These are phyloP conservation scores for Macrophya alboannulata DNA, from an alignment of 2,888 invertebrate genomes.

Conservation along the genomic window DNA sequence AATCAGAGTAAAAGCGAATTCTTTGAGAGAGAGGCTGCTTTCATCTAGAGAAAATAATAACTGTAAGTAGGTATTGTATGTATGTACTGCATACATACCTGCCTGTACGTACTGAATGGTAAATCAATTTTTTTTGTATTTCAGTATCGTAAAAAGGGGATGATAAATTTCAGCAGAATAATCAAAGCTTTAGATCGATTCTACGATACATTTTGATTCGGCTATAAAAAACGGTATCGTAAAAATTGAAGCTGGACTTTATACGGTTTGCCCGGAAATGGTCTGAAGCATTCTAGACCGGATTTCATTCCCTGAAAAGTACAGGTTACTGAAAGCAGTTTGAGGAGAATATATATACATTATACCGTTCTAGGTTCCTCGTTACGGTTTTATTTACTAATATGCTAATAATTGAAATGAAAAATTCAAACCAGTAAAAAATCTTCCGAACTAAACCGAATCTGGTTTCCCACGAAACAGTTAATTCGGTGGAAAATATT, in stretches of 20 bases:
- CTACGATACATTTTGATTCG: conserved; percentile 36
- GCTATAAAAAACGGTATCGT: conserved; percentile 33
- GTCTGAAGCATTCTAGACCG: background rate
- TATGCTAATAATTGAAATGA: background rate
- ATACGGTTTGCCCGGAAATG: background rate
- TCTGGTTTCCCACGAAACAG: conserved; percentile 8
- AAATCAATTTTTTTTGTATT: conserved; percentile 32
- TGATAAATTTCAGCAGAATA: conserved; percentile 44
- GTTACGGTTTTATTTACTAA: background rate
- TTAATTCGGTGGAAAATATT: conserved; percentile 27
- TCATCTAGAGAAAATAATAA: conserved; percentile 8
- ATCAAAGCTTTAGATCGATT: conserved; percentile 47
- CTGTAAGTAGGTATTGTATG: background rate
- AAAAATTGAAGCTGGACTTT: conserved; percentile 48
- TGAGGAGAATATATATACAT: background rate
- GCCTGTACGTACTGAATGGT: background rate
- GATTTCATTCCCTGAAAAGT: conserved; percentile 3
- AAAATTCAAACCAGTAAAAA: conserved; percentile 4
- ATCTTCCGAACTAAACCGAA: conserved; percentile 24
- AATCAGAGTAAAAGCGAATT: conserved; percentile 1
- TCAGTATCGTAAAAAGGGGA: conserved; percentile 39
- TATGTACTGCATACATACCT: background rate
- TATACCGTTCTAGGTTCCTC: background rate
- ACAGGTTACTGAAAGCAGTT: conserved; percentile 6
- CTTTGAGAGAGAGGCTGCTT: background rate